Evolutionary conservation across 2,113 vertebrate genomes (phyloP).

Genomic region (Dicrurus megarhynchus): DNA sequence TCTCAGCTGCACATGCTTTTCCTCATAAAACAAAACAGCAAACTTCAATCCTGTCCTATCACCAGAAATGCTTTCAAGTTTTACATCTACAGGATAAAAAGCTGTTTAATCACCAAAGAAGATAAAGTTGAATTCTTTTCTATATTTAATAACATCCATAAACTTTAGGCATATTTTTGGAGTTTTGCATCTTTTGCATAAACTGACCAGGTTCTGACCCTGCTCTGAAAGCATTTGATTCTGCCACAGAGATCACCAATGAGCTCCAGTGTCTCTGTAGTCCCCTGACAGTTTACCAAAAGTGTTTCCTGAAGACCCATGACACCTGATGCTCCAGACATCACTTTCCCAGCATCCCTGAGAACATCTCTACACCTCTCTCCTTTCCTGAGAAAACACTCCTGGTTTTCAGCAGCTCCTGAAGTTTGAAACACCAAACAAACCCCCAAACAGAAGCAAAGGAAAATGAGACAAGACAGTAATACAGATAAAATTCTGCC

Average conservation of each 20-base stretch:
- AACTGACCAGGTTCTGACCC: background rate
- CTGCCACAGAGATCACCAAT: background rate
- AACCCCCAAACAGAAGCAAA: background rate
- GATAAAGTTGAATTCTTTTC: slow-evolving; percentile 49
- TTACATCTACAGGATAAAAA: slow-evolving; percentile 16
- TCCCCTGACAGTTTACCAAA: background rate
- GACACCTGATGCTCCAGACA: background rate
- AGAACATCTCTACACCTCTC: background rate
- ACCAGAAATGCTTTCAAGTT: slow-evolving; percentile 29
- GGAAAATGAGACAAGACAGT: background rate
- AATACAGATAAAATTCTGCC: background rate
- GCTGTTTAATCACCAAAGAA: slow-evolving; percentile 39
- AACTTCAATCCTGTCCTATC: background rate
- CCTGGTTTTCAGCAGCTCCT: background rate
- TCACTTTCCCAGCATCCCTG: background rate
- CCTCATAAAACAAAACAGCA: background rate
- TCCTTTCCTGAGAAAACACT: background rate
- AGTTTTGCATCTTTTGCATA: background rate
- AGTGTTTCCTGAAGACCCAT: background rate
- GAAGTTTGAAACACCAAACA: background rate
- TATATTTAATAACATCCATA: slow-evolving; percentile 16
- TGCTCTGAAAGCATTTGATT: background rate
- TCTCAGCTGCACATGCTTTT: background rate
- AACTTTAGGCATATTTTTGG: background rate
- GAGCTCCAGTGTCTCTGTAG: background rate